Evolutionary conservation across 2,888 invertebrate genomes (phyloP).

Genomic region (Phaonia tiefii): DNA sequence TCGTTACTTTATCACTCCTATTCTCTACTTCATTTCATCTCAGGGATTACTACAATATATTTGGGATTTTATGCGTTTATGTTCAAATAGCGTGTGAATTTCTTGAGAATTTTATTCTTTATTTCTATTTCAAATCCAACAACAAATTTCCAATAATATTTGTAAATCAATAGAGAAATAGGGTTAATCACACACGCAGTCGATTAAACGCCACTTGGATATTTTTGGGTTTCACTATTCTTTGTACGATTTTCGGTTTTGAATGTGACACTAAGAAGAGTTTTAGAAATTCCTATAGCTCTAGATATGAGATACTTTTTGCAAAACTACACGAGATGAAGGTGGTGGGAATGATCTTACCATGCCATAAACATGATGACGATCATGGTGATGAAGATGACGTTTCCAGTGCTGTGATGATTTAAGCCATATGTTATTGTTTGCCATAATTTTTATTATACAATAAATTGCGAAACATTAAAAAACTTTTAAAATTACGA

Average conservation of each 20-base stretch:
- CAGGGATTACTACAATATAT: neutral
- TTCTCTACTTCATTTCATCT: neutral
- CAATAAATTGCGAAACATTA: slow-evolving; percentile 44
- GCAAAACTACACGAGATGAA: too few relatives aligned
- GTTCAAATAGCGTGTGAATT: slow-evolving; percentile 62
- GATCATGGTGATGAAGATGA: too few relatives aligned
- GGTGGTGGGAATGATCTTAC: too few relatives aligned
- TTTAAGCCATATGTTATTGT: slow-evolving; percentile 32
- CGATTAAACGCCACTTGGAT: neutral
- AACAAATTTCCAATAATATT: neutral
- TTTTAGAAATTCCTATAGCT: neutral
- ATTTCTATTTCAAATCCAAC: neutral
- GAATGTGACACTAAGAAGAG: neutral
- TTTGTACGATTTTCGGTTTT: neutral
- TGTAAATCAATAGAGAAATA: slow-evolving; percentile 47
- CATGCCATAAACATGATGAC: too few relatives aligned
- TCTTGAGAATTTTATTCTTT: slow-evolving; percentile 50
- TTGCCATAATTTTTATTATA: slow-evolving; percentile 50
- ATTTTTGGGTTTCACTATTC: neutral
- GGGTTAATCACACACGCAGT: slow-evolving; percentile 42
- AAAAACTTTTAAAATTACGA: slow-evolving; percentile 40
- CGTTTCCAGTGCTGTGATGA: neutral
- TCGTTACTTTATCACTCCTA: slow-evolving; percentile 17
- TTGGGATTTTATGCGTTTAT: slow-evolving; percentile 22
- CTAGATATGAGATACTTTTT: too few relatives aligned